Conservation (phyloP, 1,140 invertebrate species). For the Tetragnatha versicolor region DNA sequence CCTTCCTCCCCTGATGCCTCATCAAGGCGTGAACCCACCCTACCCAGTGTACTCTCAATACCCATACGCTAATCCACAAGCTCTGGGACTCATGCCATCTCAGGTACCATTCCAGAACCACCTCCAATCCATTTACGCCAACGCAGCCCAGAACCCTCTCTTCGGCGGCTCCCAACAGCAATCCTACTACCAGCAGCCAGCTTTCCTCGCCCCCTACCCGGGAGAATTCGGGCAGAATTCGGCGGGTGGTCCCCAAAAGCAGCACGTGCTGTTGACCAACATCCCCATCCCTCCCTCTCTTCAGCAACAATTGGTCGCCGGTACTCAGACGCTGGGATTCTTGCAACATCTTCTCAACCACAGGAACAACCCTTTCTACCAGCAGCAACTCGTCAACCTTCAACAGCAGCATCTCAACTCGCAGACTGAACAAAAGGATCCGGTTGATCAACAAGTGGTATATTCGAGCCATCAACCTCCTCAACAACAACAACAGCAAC, state of each 20-base stretch:
- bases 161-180: slow-evolving; percentile 8
- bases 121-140: not conserved
- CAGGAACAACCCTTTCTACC: slow-evolving; percentile 16
- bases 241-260: not conserved
- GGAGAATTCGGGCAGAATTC: not conserved
- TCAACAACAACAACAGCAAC: not conserved
- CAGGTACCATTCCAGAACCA: slow-evolving; percentile 26
- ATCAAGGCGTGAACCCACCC: slow-evolving; percentile 17
- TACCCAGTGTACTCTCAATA: slow-evolving; percentile 22
- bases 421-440: not conserved
- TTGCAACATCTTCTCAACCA: slow-evolving; percentile 25
- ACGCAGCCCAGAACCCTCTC: not conserved
- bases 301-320: slow-evolving; percentile 37
- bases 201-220: not conserved
- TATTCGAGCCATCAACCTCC: not conserved
- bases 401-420: not conserved
- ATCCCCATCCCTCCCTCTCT: slow-evolving; percentile 43
- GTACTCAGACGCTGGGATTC: slow-evolving; percentile 37
- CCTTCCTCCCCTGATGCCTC: not conserved
- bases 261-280: slow-evolving; percentile 23
- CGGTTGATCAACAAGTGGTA: not conserved
- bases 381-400: not conserved
- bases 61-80: slow-evolving; percentile 8
- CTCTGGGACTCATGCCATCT: not conserved
- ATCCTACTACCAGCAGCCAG: slow-evolving; percentile 7